Percentiles rank a stretch among this genome's conserved stretches.
These are phyloP conservation scores for Chionoecetes opilio DNA, from an alignment of 1,140 invertebrate species.

Conservation along the genomic window DNA sequence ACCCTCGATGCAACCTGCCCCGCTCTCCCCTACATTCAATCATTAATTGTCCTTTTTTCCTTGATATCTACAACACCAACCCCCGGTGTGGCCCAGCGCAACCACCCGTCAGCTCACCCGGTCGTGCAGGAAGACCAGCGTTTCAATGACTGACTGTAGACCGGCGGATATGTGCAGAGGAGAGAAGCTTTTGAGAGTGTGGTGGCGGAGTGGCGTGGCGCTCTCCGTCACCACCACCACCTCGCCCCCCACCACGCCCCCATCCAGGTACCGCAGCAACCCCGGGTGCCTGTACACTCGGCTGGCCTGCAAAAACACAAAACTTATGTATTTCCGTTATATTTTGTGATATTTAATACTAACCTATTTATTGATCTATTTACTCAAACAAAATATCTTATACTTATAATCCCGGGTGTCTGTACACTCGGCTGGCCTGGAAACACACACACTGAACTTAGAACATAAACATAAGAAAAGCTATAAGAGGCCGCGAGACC, in stretches of 20 bases:
- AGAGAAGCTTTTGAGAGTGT: constrained; percentile 55
- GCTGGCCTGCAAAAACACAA: constrained; percentile 49
- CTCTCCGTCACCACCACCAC: constrained; percentile 70
- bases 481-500: too few relatives aligned
- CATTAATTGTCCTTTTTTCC: too few relatives aligned
- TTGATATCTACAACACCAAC: too few relatives aligned
- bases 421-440: constrained; percentile 69
- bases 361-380: too few relatives aligned
- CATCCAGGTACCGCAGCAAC: constrained; percentile 66
- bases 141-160: constrained; percentile 66
- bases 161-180: constrained; percentile 74
- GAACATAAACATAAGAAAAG: too few relatives aligned
- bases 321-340: background rate
- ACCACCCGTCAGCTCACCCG: constrained; percentile 53
- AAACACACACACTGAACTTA: background rate
- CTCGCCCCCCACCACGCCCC: constrained; percentile 67
- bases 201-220: constrained; percentile 62
- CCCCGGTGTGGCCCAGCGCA: too few relatives aligned
- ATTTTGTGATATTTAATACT: too few relatives aligned
- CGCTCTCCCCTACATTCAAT: too few relatives aligned
- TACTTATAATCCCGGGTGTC: constrained; percentile 69
- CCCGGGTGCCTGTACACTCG: constrained; percentile 72
- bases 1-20: too few relatives aligned
- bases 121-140: constrained; percentile 72
- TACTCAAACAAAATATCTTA: too few relatives aligned